A percentile compares a stretch with the other conserved stretches of the same genome.
phyloP scores from a whole-genome alignment of 2,113 vertebrate species.

The Daphoenositta chrysoptera region DNA sequence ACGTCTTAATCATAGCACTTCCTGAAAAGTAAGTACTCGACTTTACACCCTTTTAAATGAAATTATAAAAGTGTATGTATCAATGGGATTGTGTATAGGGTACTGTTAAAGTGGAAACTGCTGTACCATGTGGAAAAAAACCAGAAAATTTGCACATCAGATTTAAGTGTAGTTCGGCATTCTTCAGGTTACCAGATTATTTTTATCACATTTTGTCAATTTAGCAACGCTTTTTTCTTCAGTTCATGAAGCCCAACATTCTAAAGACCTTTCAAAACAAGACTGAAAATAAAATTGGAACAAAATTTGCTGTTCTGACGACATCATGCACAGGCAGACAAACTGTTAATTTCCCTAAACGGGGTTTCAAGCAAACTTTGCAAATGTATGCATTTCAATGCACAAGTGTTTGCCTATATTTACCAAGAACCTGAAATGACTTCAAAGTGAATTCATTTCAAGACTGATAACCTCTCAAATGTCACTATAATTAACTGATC shows the following conservation, averaged over 20 bases:
- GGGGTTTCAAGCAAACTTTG: not conserved
- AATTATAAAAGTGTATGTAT: not conserved
- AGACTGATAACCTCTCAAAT: not conserved
- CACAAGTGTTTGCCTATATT: not conserved
- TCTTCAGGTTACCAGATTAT: not conserved
- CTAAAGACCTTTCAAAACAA: not conserved
- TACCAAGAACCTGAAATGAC: not conserved
- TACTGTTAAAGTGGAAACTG: not conserved
- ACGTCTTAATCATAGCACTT: not conserved
- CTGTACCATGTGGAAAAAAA: not conserved
- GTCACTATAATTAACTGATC: not conserved
- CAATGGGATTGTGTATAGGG: not conserved
- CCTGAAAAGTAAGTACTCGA: not conserved
- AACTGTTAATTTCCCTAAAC: not conserved
- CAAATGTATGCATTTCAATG: fast-evolving
- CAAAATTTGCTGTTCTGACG: not conserved
- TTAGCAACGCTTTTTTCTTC: not conserved
- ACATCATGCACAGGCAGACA: not conserved
- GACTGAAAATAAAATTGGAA: not conserved
- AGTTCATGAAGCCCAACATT: not conserved
- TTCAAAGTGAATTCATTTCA: not conserved
- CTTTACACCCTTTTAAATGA: not conserved
- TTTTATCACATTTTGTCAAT: not conserved
- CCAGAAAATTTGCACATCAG: not conserved
- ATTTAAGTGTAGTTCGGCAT: not conserved